These are phyloP conservation scores for Chauna torquata DNA, from an alignment of 2,113 vertebrate genomes.

Conservation along the genomic window DNA sequence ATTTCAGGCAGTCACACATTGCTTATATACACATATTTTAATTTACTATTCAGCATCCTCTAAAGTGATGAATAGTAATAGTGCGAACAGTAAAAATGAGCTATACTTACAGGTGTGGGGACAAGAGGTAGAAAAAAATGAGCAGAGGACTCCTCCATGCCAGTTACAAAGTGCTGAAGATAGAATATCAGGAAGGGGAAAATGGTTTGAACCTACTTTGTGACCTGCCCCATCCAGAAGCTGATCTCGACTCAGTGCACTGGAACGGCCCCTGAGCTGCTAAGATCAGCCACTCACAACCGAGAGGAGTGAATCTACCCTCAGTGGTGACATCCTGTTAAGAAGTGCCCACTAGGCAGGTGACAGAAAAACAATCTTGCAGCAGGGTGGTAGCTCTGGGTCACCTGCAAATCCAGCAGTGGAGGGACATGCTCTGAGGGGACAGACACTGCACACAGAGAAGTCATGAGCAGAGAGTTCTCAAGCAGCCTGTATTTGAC, in stretches of 20 bases:
- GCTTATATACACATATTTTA: neutral
- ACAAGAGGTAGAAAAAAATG: neutral
- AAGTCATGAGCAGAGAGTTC: rapidly evolving
- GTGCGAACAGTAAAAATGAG: neutral
- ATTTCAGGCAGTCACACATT: rapidly evolving
- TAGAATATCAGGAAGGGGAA: neutral
- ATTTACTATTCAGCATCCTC: neutral
- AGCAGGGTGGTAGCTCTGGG: neutral
- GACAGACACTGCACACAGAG: rapidly evolving
- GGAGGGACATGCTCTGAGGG: neutral
- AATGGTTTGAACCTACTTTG: neutral
- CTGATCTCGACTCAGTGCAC: neutral
- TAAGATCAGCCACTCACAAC: neutral
- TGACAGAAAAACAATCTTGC: neutral
- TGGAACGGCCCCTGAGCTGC: neutral
- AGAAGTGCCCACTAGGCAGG: no score
- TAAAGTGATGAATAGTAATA: neutral
- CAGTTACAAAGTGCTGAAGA: neutral
- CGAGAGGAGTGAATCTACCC: neutral
- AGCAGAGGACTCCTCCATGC: neutral
- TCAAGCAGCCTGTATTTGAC: neutral
- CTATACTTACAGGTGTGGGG: neutral
- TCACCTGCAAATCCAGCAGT: neutral
- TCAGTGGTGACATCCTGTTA: neutral
- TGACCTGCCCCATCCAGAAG: neutral